Percentiles rank a stretch among this genome's conserved stretches.
Conservation (phyloP, 2,888 invertebrate genomes). For the Ceramica pisi region DNA sequence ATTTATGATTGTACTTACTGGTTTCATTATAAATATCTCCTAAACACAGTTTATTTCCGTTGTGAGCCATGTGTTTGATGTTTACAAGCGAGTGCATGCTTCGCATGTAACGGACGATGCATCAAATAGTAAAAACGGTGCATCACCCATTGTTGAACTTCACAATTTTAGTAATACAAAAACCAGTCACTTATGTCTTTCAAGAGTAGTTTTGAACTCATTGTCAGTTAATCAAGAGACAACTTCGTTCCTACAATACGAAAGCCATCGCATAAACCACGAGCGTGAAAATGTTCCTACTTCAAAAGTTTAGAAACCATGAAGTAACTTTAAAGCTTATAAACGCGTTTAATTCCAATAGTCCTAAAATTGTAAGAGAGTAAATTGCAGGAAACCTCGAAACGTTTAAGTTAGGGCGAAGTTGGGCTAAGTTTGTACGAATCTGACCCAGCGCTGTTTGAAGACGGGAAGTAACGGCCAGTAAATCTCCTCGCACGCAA, state of each 20-base stretch:
- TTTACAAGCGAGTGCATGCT: constrained; percentile 22
- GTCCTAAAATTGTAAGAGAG: constrained; percentile 20
- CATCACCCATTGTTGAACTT: background rate
- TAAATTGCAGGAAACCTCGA: constrained; percentile 34
- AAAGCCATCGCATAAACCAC: background rate
- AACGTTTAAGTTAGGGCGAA: constrained; percentile 35
- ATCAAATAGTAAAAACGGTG: background rate
- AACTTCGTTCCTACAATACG: background rate
- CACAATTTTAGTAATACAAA: background rate
- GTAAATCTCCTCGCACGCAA: constrained; percentile 53
- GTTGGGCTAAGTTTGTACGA: constrained; percentile 31
- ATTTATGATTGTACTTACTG: constrained; percentile 2
- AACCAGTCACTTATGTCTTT: background rate
- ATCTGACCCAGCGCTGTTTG: constrained; percentile 39
- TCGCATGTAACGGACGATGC: constrained; percentile 5
- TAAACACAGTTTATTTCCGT: constrained; percentile 36
- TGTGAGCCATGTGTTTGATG: constrained; percentile 37
- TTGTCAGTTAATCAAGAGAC: too few species aligned
- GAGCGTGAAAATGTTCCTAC: background rate
- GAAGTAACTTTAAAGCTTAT: background rate
- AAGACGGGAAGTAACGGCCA: constrained; percentile 46
- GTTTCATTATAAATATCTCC: constrained; percentile 29
- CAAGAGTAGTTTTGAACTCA: background rate
- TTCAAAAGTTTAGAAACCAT: background rate
- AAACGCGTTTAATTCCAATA: constrained; percentile 9